Evolutionary conservation across 2,888 invertebrate species (phyloP).

Genomic region (Meganola albula): DNA sequence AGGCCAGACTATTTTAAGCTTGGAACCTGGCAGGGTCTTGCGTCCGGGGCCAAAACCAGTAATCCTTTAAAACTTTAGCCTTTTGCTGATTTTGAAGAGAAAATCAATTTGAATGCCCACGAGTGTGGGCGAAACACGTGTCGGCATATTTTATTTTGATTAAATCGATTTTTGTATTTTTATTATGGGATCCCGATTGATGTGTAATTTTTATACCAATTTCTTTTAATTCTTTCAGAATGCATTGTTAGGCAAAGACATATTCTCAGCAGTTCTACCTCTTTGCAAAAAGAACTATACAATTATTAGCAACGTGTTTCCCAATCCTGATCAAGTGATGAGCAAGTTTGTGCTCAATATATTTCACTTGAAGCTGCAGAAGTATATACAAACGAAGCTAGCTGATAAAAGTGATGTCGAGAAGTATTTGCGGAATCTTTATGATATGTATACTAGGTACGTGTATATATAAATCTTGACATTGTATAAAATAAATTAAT

Average conservation of each 20-base stretch:
- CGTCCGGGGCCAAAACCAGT: no score
- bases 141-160: no score
- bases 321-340: slow-evolving; percentile 97
- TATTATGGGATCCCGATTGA: no score
- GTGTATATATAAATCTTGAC: slow-evolving; percentile 9
- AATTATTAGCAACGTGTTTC: slow-evolving; percentile 92
- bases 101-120: no score
- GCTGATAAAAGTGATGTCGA: slow-evolving; percentile 90
- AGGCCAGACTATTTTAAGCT: no score
- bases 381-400: slow-evolving; percentile 89
- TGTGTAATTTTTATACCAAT: no score
- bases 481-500: no score
- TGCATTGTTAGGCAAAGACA: slow-evolving; percentile 90
- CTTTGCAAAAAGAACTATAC: slow-evolving; percentile 92
- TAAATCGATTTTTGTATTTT: no score
- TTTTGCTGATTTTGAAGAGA: no score
- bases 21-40: no score
- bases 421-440: slow-evolving; percentile 91
- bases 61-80: no score
- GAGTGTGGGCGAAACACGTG: no score
- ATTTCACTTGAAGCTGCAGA: slow-evolving; percentile 92
- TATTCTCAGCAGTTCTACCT: slow-evolving; percentile 93
- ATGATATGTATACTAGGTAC: slow-evolving; percentile 93
- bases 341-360: slow-evolving; percentile 97
- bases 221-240: slow-evolving; percentile 85